phyloP scores from a whole-genome alignment of 2,113 vertebrate genomes.

The Irena cyanogastra region DNA sequence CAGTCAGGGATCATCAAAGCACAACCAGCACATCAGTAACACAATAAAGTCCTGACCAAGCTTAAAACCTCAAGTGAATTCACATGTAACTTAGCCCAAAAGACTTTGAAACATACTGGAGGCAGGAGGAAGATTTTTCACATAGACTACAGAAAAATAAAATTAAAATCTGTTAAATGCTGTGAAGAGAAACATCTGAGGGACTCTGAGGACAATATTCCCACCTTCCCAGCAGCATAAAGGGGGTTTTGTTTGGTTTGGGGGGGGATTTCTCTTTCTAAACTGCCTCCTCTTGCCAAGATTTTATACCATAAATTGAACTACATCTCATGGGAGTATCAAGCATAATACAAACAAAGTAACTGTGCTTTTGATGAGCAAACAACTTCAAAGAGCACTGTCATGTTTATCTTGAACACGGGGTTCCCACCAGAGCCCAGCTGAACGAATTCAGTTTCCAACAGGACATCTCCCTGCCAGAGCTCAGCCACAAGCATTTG shows the following conservation, averaged over 20 bases:
- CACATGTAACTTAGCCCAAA: neutral
- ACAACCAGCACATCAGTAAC: neutral
- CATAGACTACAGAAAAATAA: neutral
- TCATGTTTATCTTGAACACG: constrained; percentile 47
- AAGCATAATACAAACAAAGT: constrained; percentile 37
- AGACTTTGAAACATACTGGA: neutral
- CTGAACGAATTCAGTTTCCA: constrained; percentile 28
- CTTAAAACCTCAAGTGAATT: neutral
- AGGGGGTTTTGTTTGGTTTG: neutral
- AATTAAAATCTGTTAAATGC: neutral
- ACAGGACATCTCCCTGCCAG: constrained; percentile 47
- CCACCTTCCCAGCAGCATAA: neutral
- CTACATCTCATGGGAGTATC: constrained; percentile 1
- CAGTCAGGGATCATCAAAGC: neutral
- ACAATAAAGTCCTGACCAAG: neutral
- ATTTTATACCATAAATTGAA: constrained; percentile 26
- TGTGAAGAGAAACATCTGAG: neutral
- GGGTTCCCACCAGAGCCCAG: constrained; percentile 33
- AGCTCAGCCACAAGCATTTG: constrained; percentile 23
- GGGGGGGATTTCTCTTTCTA: neutral
- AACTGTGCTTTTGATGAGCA: constrained; percentile 54
- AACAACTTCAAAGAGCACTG: constrained; percentile 43
- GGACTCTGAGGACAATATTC: neutral
- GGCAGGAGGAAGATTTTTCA: neutral
- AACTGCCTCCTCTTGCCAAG: constrained; percentile 4